Evolutionary conservation across 2,888 invertebrate genomes (phyloP), one percentile per base, ranked within the genome.

Genomic region (Coecobrya sp.): DNA sequence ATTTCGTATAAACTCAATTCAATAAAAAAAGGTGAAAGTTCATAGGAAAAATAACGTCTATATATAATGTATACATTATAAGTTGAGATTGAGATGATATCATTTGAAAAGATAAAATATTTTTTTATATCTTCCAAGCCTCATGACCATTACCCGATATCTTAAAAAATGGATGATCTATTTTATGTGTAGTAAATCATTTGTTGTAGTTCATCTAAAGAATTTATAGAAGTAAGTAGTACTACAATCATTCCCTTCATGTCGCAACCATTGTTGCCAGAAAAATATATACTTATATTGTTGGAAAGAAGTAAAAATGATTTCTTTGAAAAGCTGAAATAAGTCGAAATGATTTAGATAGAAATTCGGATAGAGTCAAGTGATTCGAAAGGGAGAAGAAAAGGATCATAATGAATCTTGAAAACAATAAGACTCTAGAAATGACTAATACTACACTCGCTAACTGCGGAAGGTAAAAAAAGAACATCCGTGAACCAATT

Each of bases 21-120:
- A 30, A 30, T 0, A 16, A n/a, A 62, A 79, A 68, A 89, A 89
- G 88, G 65, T 79, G 81, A 89, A 89, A 81, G 88, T 81, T 89
- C 68, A 89, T 45, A 45, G n/a, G 30, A 30, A 30, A 36, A 27
- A 19, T 49, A 10, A 62, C 59, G 10, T 19, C 10, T 36, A 7
- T 36, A 36, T 7, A 10, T 7, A 8, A 19, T 62, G 2, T 19
- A 8, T 62, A 62, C 10, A 19, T 52, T 52, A n/a, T 52, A 52
- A 52, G 52, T 16, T 11, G 3, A 7, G 36, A 52, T 16, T 59
- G 65, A 65, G 25, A 65, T 65, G 27, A 27, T 65, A 65, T 65
- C 27, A 45, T 76, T 70, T 16, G 45, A 22, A 79, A 79, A 52
- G 27, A 79, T 79, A 73, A 76, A 25, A 76, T 16, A 25, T 79